Evolutionary conservation across 2,797 vertebrate species (phyloP).

Genomic region (Sebastes steindachneri): DNA sequence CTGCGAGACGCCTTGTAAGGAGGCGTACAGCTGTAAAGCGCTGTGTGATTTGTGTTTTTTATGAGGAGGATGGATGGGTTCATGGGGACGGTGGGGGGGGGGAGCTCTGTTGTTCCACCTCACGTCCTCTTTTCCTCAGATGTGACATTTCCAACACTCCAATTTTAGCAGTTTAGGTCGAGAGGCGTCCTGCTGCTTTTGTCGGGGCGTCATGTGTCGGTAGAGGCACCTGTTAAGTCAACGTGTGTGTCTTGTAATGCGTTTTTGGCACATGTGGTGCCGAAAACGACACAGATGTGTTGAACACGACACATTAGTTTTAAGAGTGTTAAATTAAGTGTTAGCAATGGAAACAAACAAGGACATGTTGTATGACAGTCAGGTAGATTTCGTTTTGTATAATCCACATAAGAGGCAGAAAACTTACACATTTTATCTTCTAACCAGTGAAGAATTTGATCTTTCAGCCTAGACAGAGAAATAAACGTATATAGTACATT

Average conservation of each 20-base stretch:
- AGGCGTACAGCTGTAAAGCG: constrained; percentile 68
- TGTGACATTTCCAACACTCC: constrained; percentile 57
- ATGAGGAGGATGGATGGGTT: constrained; percentile 50
- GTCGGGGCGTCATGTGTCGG: constrained; percentile 39
- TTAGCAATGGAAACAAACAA: constrained; percentile 41
- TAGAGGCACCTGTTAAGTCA: constrained; percentile 73
- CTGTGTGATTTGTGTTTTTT: constrained; percentile 62
- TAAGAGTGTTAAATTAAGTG: constrained; percentile 50
- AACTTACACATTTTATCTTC: not conserved
- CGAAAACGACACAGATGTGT: constrained; percentile 35
- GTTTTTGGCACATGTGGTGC: constrained; percentile 1
- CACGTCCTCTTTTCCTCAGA: constrained; percentile 20
- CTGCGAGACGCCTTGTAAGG: constrained; percentile 62
- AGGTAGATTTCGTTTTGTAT: not conserved
- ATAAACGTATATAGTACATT: not conserved
- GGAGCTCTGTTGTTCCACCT: constrained; percentile 37
- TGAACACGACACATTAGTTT: constrained; percentile 53
- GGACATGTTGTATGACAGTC: not conserved
- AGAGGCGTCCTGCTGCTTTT: constrained; percentile 56
- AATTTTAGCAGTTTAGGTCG: constrained; percentile 33
- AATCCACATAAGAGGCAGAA: not conserved
- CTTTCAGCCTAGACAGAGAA: not conserved
- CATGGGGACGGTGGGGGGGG: not conserved
- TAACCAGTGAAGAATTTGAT: not conserved
- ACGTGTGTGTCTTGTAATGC: constrained; percentile 37